Conservation (phyloP, 2,888 invertebrate genomes). For the Phasia obesa region DNA sequence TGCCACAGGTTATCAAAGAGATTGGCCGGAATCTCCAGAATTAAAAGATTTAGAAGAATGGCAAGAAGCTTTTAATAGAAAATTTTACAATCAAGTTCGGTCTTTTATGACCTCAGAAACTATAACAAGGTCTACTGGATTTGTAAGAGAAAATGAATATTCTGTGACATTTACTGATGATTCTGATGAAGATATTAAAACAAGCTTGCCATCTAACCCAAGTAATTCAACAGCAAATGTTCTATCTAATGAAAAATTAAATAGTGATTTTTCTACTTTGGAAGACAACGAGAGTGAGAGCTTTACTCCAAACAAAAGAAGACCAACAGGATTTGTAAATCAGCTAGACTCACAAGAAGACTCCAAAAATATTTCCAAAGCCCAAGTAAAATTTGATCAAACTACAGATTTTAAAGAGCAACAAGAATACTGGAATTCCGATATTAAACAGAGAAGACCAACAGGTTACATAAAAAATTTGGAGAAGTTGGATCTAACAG, state of each 20-base stretch:
- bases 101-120: constrained; percentile 30
- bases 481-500: constrained; percentile 2
- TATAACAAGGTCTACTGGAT: constrained; percentile 39
- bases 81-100: constrained; percentile 33
- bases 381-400: constrained; percentile 16
- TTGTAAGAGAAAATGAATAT: constrained; percentile 17
- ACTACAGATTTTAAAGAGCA: constrained; percentile 31
- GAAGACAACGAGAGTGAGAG: constrained; percentile 24
- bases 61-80: constrained; percentile 10
- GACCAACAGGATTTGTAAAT: constrained; percentile 35
- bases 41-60: constrained; percentile 12
- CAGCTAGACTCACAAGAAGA: not conserved
- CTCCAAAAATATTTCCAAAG: not conserved
- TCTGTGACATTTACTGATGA: constrained; percentile 33
- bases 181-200: constrained; percentile 14
- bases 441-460: constrained; percentile 53
- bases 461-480: constrained; percentile 37
- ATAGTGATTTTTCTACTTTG: not conserved
- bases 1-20: constrained; percentile 35
- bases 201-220: constrained; percentile 2
- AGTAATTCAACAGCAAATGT: constrained; percentile 48
- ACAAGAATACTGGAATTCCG: not conserved
- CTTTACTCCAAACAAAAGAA: constrained; percentile 48
- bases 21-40: not conserved
- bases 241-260: not conserved